Evolutionary conservation across 2,888 invertebrate species (phyloP).

Genomic region (Plutella xylostella): DNA sequence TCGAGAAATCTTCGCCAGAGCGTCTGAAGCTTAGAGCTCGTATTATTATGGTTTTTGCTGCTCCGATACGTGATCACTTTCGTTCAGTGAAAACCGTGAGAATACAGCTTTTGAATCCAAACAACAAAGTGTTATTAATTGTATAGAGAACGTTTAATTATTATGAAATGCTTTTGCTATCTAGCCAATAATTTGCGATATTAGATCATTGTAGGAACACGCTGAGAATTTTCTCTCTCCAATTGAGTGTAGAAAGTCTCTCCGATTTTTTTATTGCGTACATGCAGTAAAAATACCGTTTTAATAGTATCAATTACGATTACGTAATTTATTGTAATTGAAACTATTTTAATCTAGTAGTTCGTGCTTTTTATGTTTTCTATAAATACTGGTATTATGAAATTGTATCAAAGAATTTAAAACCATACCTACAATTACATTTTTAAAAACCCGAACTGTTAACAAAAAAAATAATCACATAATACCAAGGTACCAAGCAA

Average conservation of each 20-base stretch:
- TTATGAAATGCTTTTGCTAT: slow-evolving; percentile 1
- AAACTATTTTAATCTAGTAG: no score
- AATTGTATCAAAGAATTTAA: no score
- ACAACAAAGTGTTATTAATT: slow-evolving; percentile 1
- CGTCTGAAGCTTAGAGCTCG: not conserved
- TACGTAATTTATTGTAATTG: no score
- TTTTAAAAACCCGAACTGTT: no score
- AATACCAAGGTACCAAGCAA: no score
- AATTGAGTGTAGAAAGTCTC: not conserved
- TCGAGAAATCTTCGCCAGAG: not conserved
- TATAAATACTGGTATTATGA: no score
- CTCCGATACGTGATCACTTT: slow-evolving; percentile 32
- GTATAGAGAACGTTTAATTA: slow-evolving; percentile 2
- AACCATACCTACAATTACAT: no score
- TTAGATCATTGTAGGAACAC: not conserved
- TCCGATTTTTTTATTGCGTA: not conserved
- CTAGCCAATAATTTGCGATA: not conserved
- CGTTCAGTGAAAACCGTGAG: slow-evolving; percentile 45
- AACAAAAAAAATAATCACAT: no score
- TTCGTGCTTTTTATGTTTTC: no score
- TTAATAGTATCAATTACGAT: no score
- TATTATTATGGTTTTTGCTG: slow-evolving; percentile 19
- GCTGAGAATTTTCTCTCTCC: not conserved
- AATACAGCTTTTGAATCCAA: slow-evolving; percentile 16
- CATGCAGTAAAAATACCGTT: no score